Percentiles rank a stretch among this genome's conserved stretches.
phyloP scores from a whole-genome alignment of 1,140 invertebrate genomes.

The Pseudomyrmex pallidus region DNA sequence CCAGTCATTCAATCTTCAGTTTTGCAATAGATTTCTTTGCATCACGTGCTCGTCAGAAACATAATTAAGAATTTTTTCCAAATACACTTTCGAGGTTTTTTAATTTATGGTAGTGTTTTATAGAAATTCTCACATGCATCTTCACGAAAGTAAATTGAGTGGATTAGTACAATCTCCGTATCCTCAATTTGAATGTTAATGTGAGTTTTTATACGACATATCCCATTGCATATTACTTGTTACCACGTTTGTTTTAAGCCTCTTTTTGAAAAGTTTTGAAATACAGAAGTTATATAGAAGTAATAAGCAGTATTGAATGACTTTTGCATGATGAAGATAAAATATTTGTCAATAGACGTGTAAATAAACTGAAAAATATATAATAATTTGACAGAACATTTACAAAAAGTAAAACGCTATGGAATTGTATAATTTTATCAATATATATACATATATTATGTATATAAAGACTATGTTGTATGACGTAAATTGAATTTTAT shows the following conservation, averaged over 20 bases:
- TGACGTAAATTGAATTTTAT: too few relatives aligned
- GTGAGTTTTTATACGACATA: slow-evolving; percentile 19
- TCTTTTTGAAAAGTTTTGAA: slow-evolving; percentile 3
- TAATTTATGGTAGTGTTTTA: not conserved
- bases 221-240: not conserved
- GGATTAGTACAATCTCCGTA: not conserved
- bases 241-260: not conserved
- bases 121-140: not conserved
- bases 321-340: slow-evolving; percentile 24
- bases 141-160: slow-evolving; percentile 35
- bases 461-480: too few relatives aligned
- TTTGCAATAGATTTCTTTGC: slow-evolving; percentile 43
- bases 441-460: too few relatives aligned
- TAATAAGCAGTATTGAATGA: slow-evolving; percentile 38
- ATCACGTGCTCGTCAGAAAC: slow-evolving; percentile 36
- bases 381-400: slow-evolving; percentile 65
- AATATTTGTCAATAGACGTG: slow-evolving; percentile 56
- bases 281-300: slow-evolving; percentile 14
- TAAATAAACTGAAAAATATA: slow-evolving; percentile 44
- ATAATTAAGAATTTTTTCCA: not conserved
- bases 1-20: slow-evolving; percentile 26
- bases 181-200: slow-evolving; percentile 23
- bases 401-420: slow-evolving; percentile 64
- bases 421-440: slow-evolving; percentile 63
- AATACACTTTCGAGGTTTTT: slow-evolving; percentile 33